Evolutionary conservation across 1,140 invertebrate genomes (phyloP).

Genomic region (Homarus americanus): DNA sequence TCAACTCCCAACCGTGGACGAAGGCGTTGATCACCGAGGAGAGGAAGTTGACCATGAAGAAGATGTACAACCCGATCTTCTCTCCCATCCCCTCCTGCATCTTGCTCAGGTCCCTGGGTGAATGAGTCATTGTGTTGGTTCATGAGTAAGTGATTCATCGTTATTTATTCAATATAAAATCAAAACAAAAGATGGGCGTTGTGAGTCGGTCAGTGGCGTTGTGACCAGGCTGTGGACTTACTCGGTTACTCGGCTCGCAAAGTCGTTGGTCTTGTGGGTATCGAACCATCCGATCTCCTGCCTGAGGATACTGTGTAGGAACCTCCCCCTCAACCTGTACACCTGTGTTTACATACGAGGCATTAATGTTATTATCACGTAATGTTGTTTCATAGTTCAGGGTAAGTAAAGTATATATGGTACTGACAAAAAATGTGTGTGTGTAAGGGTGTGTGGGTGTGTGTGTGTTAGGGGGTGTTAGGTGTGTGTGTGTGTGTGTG

Average conservation of each 20-base stretch:
- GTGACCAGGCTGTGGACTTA: conserved; percentile 85
- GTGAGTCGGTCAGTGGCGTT: too few species aligned
- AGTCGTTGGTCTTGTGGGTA: conserved; percentile 89
- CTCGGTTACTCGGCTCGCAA: conserved; percentile 93
- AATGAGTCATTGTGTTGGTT: too few species aligned
- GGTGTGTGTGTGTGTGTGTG: too few species aligned
- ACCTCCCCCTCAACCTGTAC: conserved; percentile 84
- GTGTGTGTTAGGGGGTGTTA: too few species aligned
- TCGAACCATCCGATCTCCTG: conserved; percentile 97
- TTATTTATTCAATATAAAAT: too few species aligned
- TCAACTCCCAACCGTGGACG: conserved; percentile 88
- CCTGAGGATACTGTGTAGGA: conserved; percentile 86
- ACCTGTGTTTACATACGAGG: conserved; percentile 80
- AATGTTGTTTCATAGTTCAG: too few species aligned
- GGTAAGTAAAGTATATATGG: too few species aligned
- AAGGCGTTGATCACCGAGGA: conserved; percentile 86
- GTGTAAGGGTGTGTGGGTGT: too few species aligned
- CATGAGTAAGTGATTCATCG: too few species aligned
- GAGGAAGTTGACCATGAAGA: conserved; percentile 84
- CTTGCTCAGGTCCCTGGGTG: conserved; percentile 91
- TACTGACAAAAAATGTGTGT: too few species aligned
- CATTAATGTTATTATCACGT: too few species aligned
- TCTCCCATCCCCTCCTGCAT: conserved; percentile 94
- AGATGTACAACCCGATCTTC: conserved; percentile 89
- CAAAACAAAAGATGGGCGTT: too few species aligned